Conservation (phyloP, 2,888 invertebrate genomes). For the Drosophila fungiperda region DNA sequence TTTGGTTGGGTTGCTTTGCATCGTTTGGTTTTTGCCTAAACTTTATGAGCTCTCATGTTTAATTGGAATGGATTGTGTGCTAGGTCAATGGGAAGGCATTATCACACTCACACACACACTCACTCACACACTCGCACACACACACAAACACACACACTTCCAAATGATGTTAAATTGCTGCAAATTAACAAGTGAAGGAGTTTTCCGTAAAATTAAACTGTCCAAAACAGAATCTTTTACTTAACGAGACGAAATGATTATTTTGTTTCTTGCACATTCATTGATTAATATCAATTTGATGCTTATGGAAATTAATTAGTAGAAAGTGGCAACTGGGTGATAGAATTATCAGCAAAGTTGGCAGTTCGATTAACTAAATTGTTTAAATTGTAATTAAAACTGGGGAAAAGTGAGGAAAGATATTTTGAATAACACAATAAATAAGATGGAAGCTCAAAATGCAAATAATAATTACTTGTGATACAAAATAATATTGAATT, state of each 20-base stretch:
- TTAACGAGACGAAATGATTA: slow-evolving; percentile 22
- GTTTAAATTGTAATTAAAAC: not conserved
- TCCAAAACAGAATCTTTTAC: slow-evolving; percentile 21
- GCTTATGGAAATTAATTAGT: slow-evolving; percentile 37
- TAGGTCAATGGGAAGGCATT: slow-evolving; percentile 40
- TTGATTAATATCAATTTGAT: slow-evolving; percentile 35
- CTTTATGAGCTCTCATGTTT: slow-evolving; percentile 50
- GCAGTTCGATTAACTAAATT: not conserved
- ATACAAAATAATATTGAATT: not conserved
- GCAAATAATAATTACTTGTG: not conserved
- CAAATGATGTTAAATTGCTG: slow-evolving; percentile 48
- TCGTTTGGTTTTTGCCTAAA: slow-evolving; percentile 14
- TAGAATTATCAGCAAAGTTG: slow-evolving; percentile 1
- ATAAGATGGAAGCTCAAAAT: not conserved
- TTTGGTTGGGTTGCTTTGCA: slow-evolving; percentile 7
- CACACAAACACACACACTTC: slow-evolving; percentile 3
- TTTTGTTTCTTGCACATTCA: slow-evolving; percentile 1
- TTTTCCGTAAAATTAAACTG: slow-evolving; percentile 21
- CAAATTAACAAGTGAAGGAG: slow-evolving; percentile 44
- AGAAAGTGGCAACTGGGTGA: slow-evolving; percentile 15
- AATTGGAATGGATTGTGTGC: slow-evolving; percentile 65
- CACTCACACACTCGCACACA: not conserved
- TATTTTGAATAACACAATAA: too few relatives aligned
- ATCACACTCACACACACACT: slow-evolving; percentile 1
- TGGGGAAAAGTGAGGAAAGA: not conserved